Conservation (phyloP, 2,888 invertebrate species). For the Drosophila lacicola region DNA sequence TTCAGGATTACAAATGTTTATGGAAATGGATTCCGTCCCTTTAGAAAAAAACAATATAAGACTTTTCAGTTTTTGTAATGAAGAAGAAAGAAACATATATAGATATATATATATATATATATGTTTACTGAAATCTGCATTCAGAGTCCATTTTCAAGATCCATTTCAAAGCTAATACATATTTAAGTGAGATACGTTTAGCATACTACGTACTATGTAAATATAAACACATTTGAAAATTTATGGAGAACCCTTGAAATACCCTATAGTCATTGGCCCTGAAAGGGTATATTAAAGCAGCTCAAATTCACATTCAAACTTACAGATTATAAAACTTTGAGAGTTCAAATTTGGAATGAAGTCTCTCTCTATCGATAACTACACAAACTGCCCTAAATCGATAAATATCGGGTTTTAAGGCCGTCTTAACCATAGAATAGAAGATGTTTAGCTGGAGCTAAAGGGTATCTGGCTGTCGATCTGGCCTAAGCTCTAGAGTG, state of each 20-base stretch:
- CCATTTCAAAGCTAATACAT: constrained; percentile 2
- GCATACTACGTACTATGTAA: constrained; percentile 9
- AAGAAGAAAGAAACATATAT: no score
- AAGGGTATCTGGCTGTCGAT: no score
- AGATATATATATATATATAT: no score
- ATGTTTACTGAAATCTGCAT: not conserved
- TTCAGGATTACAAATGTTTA: no score
- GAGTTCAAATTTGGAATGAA: not conserved
- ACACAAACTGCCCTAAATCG: no score
- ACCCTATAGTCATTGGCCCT: not conserved
- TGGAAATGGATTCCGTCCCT: no score
- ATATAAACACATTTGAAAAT: not conserved
- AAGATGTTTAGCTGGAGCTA: no score
- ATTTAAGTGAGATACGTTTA: constrained; percentile 15
- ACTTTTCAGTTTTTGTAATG: no score
- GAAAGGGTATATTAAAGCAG: not conserved
- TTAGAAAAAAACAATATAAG: no score
- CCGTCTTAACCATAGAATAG: no score
- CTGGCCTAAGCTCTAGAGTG: not conserved
- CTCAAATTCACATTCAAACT: not conserved
- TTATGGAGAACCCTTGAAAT: not conserved
- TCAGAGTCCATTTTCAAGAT: not conserved
- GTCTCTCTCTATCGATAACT: not conserved
- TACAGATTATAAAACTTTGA: not conserved
- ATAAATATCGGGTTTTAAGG: no score